phyloP scores from a whole-genome alignment of 2,113 vertebrate species.

The Circaetus gallicus region DNA sequence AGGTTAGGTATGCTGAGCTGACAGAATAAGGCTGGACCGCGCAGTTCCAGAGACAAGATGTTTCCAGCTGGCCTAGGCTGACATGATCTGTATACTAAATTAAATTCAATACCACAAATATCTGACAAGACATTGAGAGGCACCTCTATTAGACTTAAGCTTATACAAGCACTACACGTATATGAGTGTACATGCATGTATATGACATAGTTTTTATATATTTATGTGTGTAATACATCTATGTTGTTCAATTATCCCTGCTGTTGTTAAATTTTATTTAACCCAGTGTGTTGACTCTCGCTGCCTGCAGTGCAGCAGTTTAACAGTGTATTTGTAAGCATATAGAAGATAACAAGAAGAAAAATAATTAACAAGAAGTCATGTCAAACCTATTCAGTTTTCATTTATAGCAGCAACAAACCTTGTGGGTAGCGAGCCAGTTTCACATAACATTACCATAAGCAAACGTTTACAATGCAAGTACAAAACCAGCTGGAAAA shows the following conservation, averaged over 20 bases:
- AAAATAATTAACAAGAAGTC: not conserved
- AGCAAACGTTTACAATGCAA: not conserved
- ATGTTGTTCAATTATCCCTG: not conserved
- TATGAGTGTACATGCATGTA: not conserved
- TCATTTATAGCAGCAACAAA: not conserved
- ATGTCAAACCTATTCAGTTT: not conserved
- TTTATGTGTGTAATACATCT: not conserved
- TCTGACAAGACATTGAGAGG: not conserved
- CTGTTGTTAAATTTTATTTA: not conserved
- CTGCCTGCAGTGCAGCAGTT: not conserved
- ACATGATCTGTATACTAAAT: not conserved
- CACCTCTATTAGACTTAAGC: not conserved
- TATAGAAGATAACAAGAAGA: not conserved
- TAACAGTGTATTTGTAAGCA: not conserved
- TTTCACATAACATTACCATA: not conserved
- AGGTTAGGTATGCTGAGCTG: not conserved
- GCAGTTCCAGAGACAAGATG: not conserved
- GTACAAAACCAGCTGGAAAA: not conserved
- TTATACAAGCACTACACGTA: fast-evolving
- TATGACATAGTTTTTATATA: not conserved
- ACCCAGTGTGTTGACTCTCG: fast-evolving
- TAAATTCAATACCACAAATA: not conserved
- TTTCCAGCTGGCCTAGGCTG: not conserved
- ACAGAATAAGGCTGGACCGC: not conserved
- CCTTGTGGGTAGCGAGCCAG: not conserved